Base-by-base conservation (phyloP, 2,888 invertebrate genomes). In the Acronicta alni region DNA sequence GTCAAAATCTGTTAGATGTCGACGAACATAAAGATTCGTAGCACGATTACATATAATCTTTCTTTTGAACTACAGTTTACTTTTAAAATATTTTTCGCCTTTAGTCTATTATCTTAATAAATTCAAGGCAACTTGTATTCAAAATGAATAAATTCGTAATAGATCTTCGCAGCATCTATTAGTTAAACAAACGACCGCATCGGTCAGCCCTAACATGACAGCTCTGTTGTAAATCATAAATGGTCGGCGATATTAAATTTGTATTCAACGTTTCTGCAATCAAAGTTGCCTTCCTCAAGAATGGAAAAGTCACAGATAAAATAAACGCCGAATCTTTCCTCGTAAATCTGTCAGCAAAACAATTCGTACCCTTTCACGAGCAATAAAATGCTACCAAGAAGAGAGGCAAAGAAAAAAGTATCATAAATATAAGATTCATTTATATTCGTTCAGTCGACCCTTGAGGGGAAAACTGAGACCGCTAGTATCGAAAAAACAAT, bases 341-440 rank as follows among this genome's bases (percentile, higher is more conserved):
- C 93, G 92, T 93, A 92, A 93, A 93, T 93, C 93, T 93, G 92
- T 91, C 92, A 92, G 90, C 90, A 89, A 91, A 93, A 93, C 92
- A 92, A 93, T 93, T 93, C 90, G 89, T 91, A 92, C 92, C 93
- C 92, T 92, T 93, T 93, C 93, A 92, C 91, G 92, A 93, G 92
- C 92, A 91, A 93, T 93, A 93, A 92, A 93, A 93, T 85, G 90
- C 89, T 92, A 87, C 89, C 89, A 89, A 90, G 89, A 90, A 90
- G 88, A 89, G 86, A 88, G 83, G 85, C 85, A 88, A 87, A 85
- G 87, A 89, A 92, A 91, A 91, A 92, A 93, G 92, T 89, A 92
- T 92, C 90, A 93, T 92, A 93, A 93, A 93, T 93, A 93, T 91
- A 92, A 93, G 90, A 93, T 92, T 93, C 93, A 93, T 93, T 93